A percentile compares a stretch with the other conserved stretches of the same genome.
These are phyloP conservation scores for Agonopterix heracliana DNA, from an alignment of 2,888 invertebrate species.

Conservation along the genomic window DNA sequence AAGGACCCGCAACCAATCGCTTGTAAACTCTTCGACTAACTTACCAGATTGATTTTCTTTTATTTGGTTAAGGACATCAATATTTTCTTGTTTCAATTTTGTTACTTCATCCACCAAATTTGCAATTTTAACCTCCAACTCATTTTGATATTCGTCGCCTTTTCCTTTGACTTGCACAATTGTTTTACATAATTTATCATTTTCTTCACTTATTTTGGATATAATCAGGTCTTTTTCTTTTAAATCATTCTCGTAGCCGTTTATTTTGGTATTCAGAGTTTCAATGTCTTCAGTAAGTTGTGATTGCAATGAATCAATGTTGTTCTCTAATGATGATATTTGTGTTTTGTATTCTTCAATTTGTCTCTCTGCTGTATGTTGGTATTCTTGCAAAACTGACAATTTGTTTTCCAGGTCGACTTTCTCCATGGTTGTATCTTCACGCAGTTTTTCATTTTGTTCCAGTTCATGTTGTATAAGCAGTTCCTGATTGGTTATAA, in stretches of 20 bases:
- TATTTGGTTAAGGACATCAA: too few relatives aligned
- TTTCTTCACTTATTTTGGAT: conserved; percentile 29
- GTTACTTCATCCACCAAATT: conserved; percentile 11
- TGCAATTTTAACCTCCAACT: conserved; percentile 23
- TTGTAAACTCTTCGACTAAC: too few relatives aligned
- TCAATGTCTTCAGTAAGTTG: conserved; percentile 22
- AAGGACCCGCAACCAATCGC: too few relatives aligned
- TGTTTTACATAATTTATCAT: conserved; percentile 32
- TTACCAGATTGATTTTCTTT: too few relatives aligned
- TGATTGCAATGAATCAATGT: not conserved
- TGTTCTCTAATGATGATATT: conserved; percentile 13
- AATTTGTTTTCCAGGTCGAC: conserved; percentile 35
- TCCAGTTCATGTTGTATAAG: conserved; percentile 31
- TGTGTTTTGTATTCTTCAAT: conserved; percentile 38
- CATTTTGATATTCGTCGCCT: conserved; percentile 29
- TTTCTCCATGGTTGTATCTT: conserved; percentile 33
- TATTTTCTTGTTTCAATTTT: too few relatives aligned
- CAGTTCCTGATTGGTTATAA: conserved; percentile 35
- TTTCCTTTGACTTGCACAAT: conserved; percentile 29
- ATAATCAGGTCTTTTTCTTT: conserved; percentile 15
- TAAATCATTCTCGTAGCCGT: conserved; percentile 26
- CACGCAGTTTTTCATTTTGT: conserved; percentile 27
- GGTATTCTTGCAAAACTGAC: conserved; percentile 38
- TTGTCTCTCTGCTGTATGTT: conserved; percentile 38
- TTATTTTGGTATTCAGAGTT: conserved; percentile 20